Conservation (phyloP, 2,888 invertebrate genomes). For the Dolichopus griseipennis region DNA sequence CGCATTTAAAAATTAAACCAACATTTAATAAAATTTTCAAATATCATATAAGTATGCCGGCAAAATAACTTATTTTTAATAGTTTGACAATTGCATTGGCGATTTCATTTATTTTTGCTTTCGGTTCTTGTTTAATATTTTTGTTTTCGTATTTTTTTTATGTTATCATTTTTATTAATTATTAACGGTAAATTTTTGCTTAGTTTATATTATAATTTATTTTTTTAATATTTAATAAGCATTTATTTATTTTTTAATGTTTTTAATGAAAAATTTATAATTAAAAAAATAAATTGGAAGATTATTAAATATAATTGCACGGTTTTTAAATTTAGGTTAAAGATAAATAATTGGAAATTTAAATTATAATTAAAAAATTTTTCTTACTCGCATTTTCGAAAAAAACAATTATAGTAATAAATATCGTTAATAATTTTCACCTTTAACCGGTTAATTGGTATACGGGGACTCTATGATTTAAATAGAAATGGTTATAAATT, state of each 20-base stretch:
- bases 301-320: not conserved
- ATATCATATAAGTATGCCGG: too few relatives aligned
- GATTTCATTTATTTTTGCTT: not conserved
- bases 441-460: not conserved
- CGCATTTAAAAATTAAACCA: too few relatives aligned
- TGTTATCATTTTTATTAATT: not conserved
- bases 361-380: not conserved
- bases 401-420: not conserved
- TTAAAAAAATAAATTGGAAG: not conserved
- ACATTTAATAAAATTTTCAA: too few relatives aligned
- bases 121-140: not conserved
- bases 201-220: too few relatives aligned
- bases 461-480: not conserved
- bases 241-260: too few relatives aligned
- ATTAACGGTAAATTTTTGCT: not conserved
- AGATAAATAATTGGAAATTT: slow-evolving; percentile 6
- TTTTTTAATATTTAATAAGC: too few relatives aligned
- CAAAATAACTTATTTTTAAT: too few relatives aligned
- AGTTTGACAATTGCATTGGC: too few relatives aligned
- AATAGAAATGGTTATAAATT: too few relatives aligned
- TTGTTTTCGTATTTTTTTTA: not conserved
- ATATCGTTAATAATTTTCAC: slow-evolving; percentile 4
- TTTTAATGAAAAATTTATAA: not conserved
- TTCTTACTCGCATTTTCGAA: too few relatives aligned
- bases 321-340: slow-evolving; percentile 1